Conservation (phyloP, 2,797 vertebrate genomes). For the Parauchenoglanis ngamensis region DNA sequence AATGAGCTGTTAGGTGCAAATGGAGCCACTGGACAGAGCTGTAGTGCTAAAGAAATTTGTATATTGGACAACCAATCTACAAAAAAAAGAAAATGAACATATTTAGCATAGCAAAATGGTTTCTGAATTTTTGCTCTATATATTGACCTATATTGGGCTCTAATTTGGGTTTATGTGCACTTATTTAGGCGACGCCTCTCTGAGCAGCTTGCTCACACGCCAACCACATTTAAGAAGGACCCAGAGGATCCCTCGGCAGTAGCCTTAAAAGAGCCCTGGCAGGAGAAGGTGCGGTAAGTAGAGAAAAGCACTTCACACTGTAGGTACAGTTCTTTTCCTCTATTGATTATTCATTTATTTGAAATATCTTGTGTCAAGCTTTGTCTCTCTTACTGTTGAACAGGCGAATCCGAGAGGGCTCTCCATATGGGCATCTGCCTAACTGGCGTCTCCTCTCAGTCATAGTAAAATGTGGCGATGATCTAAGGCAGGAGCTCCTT, state of each 20-base stretch:
- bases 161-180: neutral
- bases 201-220: constrained; percentile 91
- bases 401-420: constrained; percentile 91
- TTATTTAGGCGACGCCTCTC: constrained; percentile 85
- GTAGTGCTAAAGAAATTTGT: neutral
- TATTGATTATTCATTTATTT: neutral
- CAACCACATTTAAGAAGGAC: constrained; percentile 90
- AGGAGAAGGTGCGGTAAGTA: constrained; percentile 91
- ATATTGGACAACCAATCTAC: neutral
- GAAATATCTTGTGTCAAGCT: neutral
- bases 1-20: neutral
- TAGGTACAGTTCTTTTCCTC: fast-evolving
- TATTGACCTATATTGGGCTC: too few species aligned
- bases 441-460: constrained; percentile 92
- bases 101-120: neutral
- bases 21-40: neutral
- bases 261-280: constrained; percentile 96
- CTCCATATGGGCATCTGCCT: constrained; percentile 91
- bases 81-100: neutral
- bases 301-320: too few species aligned
- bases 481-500: constrained; percentile 91
- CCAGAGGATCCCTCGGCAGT: constrained; percentile 94
- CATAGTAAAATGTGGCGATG: constrained; percentile 95
- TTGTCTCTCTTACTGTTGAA: constrained; percentile 5
- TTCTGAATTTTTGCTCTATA: neutral